These are phyloP conservation scores for Corythaeola cristata DNA, from an alignment of 2,113 vertebrate genomes.

Conservation along the genomic window DNA sequence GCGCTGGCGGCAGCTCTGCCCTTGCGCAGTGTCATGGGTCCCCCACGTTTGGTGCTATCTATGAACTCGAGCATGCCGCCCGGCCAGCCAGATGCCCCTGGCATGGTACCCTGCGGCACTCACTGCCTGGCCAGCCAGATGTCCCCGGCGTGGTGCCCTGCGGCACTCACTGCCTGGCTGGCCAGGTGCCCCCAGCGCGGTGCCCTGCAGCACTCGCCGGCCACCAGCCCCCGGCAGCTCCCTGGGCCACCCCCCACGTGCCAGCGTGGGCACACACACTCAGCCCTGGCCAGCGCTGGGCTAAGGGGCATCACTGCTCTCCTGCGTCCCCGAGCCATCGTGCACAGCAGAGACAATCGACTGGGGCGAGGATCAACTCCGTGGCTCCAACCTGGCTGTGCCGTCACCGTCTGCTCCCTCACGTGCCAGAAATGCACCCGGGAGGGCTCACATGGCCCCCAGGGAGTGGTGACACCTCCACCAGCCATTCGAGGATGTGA, in stretches of 20 bases:
- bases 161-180: neutral
- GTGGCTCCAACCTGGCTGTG: neutral
- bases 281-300: neutral
- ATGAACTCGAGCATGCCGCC: no score
- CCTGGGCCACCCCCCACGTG: no score
- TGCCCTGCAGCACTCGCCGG: neutral
- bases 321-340: fast-evolving
- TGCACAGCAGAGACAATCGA: fast-evolving
- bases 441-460: fast-evolving
- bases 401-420: neutral
- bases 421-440: fast-evolving
- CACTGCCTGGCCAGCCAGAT: no score
- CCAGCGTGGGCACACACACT: fast-evolving
- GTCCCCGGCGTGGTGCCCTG: fast-evolving
- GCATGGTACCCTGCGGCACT: fast-evolving
- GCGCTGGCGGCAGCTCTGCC: neutral
- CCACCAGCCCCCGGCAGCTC: no score
- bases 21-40: neutral
- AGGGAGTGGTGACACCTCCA: neutral
- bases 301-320: neutral
- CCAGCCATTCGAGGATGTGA: fast-evolving
- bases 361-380: neutral
- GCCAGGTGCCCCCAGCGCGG: fast-evolving
- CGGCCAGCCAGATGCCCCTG: no score
- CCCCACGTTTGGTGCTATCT: neutral